Conservation (phyloP, 2,113 vertebrate species). For the Semicossyphus pulcher region DNA sequence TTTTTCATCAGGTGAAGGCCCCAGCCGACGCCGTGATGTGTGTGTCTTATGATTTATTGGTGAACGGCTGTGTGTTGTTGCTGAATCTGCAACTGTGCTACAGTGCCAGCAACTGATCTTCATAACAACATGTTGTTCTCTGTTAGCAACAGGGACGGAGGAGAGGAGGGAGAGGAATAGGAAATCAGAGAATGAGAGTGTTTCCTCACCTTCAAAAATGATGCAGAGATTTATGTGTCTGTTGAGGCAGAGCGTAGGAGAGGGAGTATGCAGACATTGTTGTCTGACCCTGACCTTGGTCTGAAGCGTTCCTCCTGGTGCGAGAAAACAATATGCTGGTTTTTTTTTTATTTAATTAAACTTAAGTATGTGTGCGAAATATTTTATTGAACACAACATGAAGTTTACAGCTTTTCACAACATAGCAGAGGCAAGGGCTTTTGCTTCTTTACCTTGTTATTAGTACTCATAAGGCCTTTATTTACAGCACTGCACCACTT, state of each 20-base stretch:
- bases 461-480: not conserved
- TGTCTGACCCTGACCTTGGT: conserved; percentile 20
- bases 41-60: conserved; percentile 71
- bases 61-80: conserved; percentile 56
- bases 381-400: not conserved
- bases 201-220: conserved; percentile 19
- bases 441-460: not conserved
- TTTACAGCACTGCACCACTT: not conserved
- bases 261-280: not conserved
- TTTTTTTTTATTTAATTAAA: not conserved
- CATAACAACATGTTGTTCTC: conserved; percentile 58
- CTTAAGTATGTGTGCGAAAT: not conserved
- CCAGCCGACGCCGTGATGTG: conserved; percentile 38
- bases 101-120: conserved; percentile 59
- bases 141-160: conserved; percentile 35
- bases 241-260: not conserved
- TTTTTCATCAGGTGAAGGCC: conserved; percentile 65
- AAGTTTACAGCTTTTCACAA: conserved; percentile 4
- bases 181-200: conserved; percentile 12
- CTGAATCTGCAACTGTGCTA: conserved; percentile 71
- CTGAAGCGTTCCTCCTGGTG: not conserved
- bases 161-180: conserved; percentile 29
- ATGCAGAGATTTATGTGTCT: conserved; percentile 17
- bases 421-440: not conserved
- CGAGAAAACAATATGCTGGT: not conserved